phyloP scores from a whole-genome alignment of 2,888 invertebrate species.

The Stenodema calcarata region DNA sequence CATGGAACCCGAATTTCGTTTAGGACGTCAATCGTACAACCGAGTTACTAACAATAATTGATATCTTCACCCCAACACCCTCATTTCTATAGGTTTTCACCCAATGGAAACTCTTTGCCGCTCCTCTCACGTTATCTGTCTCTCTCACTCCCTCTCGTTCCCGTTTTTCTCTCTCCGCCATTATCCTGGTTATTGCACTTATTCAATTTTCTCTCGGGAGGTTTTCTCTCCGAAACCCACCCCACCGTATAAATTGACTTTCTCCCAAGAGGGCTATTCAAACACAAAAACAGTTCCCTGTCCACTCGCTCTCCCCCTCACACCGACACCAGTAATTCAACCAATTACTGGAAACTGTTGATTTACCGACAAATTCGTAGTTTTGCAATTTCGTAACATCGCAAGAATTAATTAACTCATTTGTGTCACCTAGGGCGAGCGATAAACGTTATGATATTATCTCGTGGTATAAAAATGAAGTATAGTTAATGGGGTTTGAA shows the following conservation, averaged over 20 bases:
- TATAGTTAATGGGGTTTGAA: constrained; percentile 28
- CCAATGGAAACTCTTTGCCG: background rate
- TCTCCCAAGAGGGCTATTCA: background rate
- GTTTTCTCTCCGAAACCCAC: background rate
- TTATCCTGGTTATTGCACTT: constrained; percentile 36
- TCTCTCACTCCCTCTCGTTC: background rate
- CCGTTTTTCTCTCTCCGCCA: constrained; percentile 6
- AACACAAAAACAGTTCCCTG: constrained; percentile 22
- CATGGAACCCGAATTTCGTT: background rate
- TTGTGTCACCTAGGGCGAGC: constrained; percentile 2
- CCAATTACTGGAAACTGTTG: constrained; percentile 21
- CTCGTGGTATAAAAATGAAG: constrained; percentile 35
- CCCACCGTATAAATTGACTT: constrained; percentile 30
- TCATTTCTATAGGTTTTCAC: constrained; percentile 1
- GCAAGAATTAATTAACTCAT: constrained; percentile 37
- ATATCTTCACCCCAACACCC: background rate
- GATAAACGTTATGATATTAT: constrained; percentile 25
- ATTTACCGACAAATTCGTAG: constrained; percentile 38
- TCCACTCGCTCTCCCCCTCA: background rate
- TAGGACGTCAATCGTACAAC: background rate
- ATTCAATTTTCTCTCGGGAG: constrained; percentile 24
- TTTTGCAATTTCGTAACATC: constrained; percentile 32
- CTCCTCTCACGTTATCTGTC: background rate
- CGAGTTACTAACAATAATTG: constrained; percentile 6
- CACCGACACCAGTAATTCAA: background rate